Evolutionary conservation across 2,888 invertebrate species (phyloP).

Genomic region (Macrophya annulata): DNA sequence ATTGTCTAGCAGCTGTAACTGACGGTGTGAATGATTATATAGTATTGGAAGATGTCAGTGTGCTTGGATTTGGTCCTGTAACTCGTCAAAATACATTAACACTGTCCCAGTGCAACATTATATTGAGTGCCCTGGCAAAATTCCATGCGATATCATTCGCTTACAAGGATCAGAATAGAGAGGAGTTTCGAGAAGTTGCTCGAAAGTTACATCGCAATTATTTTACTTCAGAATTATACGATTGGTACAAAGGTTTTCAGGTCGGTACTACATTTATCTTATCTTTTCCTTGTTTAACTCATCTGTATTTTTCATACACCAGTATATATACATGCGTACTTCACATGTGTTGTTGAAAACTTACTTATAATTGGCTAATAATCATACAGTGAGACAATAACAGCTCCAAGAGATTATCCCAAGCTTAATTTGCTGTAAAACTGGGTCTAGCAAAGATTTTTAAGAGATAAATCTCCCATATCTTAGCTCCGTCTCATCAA

Average conservation of each 20-base stretch:
- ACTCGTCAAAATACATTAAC: conserved; percentile 72
- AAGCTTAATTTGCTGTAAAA: conserved; percentile 4
- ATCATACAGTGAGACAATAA: conserved; percentile 2
- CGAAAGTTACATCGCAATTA: conserved; percentile 72
- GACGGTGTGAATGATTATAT: conserved; percentile 80
- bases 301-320: not conserved
- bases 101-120: conserved; percentile 71
- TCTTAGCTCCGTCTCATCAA: conserved; percentile 63
- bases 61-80: conserved; percentile 73
- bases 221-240: conserved; percentile 67
- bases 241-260: conserved; percentile 74
- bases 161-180: conserved; percentile 76
- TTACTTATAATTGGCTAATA: not conserved
- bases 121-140: conserved; percentile 77
- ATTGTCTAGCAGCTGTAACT: conserved; percentile 73
- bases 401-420: conserved; percentile 13
- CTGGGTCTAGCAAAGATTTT: not conserved
- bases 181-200: conserved; percentile 72
- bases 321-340: not conserved
- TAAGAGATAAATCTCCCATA: conserved; percentile 31
- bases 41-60: conserved; percentile 77
- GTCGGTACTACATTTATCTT: conserved; percentile 65
- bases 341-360: not conserved
- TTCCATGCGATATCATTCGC: conserved; percentile 80
- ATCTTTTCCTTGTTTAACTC: not conserved